phyloP scores from a whole-genome alignment of 2,888 invertebrate genomes.

The Syrista parreyssii region DNA sequence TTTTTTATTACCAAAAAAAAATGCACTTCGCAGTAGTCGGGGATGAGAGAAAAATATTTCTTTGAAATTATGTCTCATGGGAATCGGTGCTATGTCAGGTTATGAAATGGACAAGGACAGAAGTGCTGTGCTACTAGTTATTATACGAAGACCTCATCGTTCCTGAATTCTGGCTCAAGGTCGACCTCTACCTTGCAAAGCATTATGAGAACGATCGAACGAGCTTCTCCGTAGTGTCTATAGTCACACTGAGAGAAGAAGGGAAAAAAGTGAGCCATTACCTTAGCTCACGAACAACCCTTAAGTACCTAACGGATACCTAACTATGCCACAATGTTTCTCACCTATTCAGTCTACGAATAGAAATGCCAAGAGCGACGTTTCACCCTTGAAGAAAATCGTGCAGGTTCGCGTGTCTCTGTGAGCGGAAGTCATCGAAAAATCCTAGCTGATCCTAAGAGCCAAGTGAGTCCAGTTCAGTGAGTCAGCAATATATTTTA shows the following conservation, averaged over 20 bases:
- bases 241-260: background rate
- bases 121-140: background rate
- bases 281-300: background rate
- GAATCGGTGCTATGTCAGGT: background rate
- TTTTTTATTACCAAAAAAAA: background rate
- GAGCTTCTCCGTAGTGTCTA: background rate
- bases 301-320: background rate
- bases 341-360: background rate
- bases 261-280: background rate
- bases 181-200: background rate
- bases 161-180: background rate
- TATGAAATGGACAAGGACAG: background rate
- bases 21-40: background rate
- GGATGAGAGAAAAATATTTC: background rate
- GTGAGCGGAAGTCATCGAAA: background rate
- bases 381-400: background rate
- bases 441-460: background rate
- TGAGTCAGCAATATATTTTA: background rate
- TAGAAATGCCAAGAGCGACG: background rate
- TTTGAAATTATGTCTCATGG: background rate
- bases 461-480: background rate
- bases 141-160: background rate
- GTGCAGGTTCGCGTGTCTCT: background rate
- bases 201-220: background rate
- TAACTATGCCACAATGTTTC: background rate